These are phyloP conservation scores for Neosalanx taihuensis DNA, from an alignment of 2,797 vertebrate genomes.

Conservation along the genomic window DNA sequence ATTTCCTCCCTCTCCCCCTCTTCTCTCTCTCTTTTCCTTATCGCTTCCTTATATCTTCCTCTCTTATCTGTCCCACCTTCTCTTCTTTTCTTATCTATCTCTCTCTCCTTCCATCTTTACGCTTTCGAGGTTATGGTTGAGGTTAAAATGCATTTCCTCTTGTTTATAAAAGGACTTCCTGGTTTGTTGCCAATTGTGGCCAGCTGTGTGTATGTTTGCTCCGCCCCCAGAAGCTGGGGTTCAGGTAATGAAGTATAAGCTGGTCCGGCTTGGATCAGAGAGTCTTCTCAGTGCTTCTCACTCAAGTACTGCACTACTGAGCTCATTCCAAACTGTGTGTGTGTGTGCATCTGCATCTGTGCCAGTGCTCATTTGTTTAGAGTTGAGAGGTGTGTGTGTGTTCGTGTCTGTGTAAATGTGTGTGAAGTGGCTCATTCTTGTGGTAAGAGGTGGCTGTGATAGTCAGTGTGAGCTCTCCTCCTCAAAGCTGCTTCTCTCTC, in stretches of 20 bases:
- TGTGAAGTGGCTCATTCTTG: conserved; percentile 42
- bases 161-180: no score
- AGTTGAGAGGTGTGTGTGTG: conserved; percentile 1
- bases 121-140: neutral
- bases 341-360: conserved; percentile 13
- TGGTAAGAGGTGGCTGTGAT: conserved; percentile 44
- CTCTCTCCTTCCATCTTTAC: no score
- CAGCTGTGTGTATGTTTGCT: neutral
- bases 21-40: no score
- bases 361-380: neutral
- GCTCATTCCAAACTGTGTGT: conserved; percentile 59
- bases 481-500: conserved; percentile 64
- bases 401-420: neutral
- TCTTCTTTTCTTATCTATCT: no score
- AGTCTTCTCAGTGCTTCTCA: conserved; percentile 60
- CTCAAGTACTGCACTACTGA: conserved; percentile 60
- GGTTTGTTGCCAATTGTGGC: neutral
- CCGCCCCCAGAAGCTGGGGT: conserved; percentile 21
- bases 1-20: no score
- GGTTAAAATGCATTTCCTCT: neutral
- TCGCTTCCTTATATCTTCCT: no score
- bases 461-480: conserved; percentile 52
- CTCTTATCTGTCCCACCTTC: no score
- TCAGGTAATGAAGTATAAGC: conserved; percentile 66
- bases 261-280: conserved; percentile 63